Evolutionary conservation across 2,888 invertebrate species (phyloP).

Genomic region (Ptilodon capucinus): DNA sequence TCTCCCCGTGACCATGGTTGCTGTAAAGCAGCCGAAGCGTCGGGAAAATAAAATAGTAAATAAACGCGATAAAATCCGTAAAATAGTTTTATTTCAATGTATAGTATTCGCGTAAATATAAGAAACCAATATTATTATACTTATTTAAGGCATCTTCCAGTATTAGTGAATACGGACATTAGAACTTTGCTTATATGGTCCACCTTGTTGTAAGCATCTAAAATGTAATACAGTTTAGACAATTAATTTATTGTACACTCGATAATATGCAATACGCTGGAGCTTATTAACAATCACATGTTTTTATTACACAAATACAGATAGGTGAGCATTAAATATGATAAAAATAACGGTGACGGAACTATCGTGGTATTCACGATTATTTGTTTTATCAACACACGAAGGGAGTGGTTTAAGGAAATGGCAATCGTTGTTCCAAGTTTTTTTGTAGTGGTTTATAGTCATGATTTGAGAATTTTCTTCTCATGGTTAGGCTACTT

Average conservation of each 20-base stretch:
- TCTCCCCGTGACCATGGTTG: too few species aligned
- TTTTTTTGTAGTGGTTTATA: neutral
- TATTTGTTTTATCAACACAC: constrained; percentile 41
- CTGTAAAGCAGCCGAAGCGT: too few species aligned
- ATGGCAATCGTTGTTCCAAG: constrained; percentile 14
- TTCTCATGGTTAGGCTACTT: neutral
- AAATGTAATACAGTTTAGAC: neutral
- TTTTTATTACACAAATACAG: constrained; percentile 24
- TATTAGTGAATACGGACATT: too few species aligned
- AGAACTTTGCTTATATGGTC: neutral
- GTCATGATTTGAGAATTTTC: neutral
- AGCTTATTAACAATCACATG: neutral
- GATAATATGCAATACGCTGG: neutral
- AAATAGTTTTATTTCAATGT: too few species aligned
- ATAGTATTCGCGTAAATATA: too few species aligned
- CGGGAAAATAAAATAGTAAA: too few species aligned
- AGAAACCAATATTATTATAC: too few species aligned
- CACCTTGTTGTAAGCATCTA: neutral
- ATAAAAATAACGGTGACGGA: constrained; percentile 52
- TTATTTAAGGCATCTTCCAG: too few species aligned
- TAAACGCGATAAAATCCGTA: too few species aligned
- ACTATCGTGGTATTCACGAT: constrained; percentile 40
- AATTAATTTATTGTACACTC: neutral
- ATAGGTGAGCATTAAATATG: too few species aligned
- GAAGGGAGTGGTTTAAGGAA: constrained; percentile 42